Base-by-base conservation (phyloP, 2,888 invertebrate genomes). In the Calliphora vomitoria region DNA sequence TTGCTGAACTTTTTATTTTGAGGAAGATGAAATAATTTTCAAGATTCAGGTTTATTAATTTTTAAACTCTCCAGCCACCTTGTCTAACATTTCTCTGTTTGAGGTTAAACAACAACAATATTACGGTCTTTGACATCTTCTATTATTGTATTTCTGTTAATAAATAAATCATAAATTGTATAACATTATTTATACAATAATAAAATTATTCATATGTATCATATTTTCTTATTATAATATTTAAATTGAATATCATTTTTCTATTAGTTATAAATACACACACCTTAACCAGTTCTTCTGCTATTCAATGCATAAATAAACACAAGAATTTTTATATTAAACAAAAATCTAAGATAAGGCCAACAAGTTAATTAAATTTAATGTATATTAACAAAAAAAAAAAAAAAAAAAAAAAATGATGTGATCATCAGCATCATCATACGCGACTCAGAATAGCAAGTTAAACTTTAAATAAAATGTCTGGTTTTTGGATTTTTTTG, bases 321-420 rank as follows among this genome's bases (percentile, higher is more conserved):
- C 13, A 66, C 47, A 75, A 75, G 75, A 83, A 80, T 74, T 75
- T 82, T 38, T 62, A 44, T 58, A 25, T 25, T 25, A 11, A 71
- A 72, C 58, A 72, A 50, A 79, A 80, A 79, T 85, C 82, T 85
- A 87, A 82, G 87, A 87, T 87, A 88, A 88, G 89, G 89, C 88
- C 86, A 89, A 83, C 88, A 55, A 83, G 83, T 84, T 84, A 88
- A 89, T 89, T 84, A 89, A 89, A 88, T 87, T 88, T 83, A 84
- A 86, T 89, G 82, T 81, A 82, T 80, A 72, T 55, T 62, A 50
- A 25, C 20, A 35, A 55, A 75, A 58, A 31, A 72, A 58, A 20
- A 74, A 62, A 47, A 71, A 15, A 3, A 35, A 10, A 80, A 35
- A 38, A 69, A 41, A 41, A 64, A n/a, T n/a, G 69, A 83, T 78